Evolutionary conservation across 2,797 vertebrate genomes (phyloP), one percentile per base, ranked within the genome.

Genomic region (Esox masquinongy): DNA sequence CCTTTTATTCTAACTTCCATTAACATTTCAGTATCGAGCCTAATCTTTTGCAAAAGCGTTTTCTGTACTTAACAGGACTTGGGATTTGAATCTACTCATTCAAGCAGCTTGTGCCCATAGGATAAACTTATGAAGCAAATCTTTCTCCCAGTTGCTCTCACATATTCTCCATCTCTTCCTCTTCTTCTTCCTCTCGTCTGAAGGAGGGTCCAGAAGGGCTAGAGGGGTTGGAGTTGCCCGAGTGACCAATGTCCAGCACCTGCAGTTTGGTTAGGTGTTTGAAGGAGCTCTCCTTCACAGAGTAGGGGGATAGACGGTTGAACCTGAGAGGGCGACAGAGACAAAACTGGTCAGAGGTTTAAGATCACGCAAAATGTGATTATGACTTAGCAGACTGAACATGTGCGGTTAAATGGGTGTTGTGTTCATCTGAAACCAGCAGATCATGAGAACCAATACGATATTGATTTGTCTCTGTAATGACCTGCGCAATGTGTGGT

Each of bases 201-300:
- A 77, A 92, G 26, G 90, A 80, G 31, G 91, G 89, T 29, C 95
- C 91, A 50, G 92, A 84, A 80, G 94, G 92, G 85, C 94, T 95
- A 9, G 94, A 56, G 53, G 53, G 19, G 19, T 22, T 8, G 53
- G 53, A 56, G n/a, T 56, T 19, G n/a, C 53, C n/a, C 53, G n/a
- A 22, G 19, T 56, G 92, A 82, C 97, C 96, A 56, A 97, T 92
- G 88, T 99, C 97, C 84, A 99, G 80, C 66, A 97, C 96, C 83
- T 97, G 96, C 76, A 99, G 90, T 76, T 95, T 93, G 83, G 93
- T 91, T 85, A 99, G 94, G 80, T 94, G 94, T 81, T 95, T 90
- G 82, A 99, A 97, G 43, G 92, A 94, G 49, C 92, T 96, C 83
- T 97, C 96, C 19, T 95, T 95, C 86, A 98, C 93, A 0, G 95